Evolutionary conservation across 92 coral and sea anemone species (phyloP).

Genomic region (Zoanthus sansibaricus): DNA sequence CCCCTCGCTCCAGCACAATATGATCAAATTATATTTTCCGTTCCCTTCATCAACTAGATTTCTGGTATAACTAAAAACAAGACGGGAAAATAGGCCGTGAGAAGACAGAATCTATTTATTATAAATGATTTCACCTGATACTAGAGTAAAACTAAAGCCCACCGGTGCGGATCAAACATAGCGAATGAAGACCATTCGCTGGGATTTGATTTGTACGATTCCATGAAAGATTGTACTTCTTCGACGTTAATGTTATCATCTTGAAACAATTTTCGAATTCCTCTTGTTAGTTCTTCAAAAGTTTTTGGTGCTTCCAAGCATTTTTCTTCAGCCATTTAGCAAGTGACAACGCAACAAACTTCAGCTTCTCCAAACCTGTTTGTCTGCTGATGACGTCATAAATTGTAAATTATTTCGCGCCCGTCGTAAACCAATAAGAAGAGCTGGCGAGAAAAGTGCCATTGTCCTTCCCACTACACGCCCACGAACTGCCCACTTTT

Average conservation of each 20-base stretch:
- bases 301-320: slow-evolving; percentile 68
- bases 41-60: slow-evolving; percentile 98
- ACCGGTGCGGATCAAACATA: slow-evolving; percentile 92
- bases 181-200: slow-evolving; percentile 92
- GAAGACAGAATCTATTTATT: neutral
- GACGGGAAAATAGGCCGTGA: neutral
- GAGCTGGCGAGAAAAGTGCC: neutral
- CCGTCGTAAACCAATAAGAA: slow-evolving; percentile 3
- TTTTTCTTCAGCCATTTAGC: slow-evolving; percentile 60
- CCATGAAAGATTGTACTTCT: slow-evolving; percentile 78
- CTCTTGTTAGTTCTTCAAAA: slow-evolving; percentile 73
- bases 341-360: neutral
- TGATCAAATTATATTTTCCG: slow-evolving; percentile 92
- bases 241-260: slow-evolving; percentile 83
- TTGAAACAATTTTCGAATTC: slow-evolving; percentile 80
- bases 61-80: slow-evolving; percentile 78
- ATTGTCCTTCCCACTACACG: slow-evolving; percentile 20
- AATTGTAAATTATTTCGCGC: neutral
- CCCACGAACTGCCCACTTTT: slow-evolving; percentile 33
- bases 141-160: neutral
- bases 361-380: neutral
- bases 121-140: neutral
- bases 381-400: slow-evolving; percentile 22
- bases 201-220: slow-evolving; percentile 78
- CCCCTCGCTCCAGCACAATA: slow-evolving; percentile 98